Conservation (phyloP, 2,888 invertebrate species). For the Nomada ruficornis region DNA sequence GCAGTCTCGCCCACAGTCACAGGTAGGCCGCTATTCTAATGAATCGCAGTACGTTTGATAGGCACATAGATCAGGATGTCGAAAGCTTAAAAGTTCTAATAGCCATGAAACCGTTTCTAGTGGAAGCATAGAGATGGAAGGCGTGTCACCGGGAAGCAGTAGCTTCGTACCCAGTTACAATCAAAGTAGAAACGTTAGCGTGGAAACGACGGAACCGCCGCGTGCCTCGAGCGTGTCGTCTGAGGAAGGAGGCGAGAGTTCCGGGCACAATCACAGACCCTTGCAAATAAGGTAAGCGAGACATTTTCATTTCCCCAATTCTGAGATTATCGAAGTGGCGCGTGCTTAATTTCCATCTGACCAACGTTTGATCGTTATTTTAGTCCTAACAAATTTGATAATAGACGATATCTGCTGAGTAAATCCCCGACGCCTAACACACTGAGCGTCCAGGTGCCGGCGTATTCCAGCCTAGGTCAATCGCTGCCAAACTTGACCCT, state of each 20-base stretch:
- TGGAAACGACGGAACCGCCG: constrained; percentile 84
- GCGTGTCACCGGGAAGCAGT: constrained; percentile 82
- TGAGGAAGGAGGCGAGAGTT: constrained; percentile 81
- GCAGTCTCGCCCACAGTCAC: constrained; percentile 91
- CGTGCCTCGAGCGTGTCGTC: constrained; percentile 84
- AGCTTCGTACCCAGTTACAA: constrained; percentile 82
- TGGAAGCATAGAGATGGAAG: constrained; percentile 83
- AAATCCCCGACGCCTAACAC: constrained; percentile 89
- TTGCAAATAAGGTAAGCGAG: constrained; percentile 78
- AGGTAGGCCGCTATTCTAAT: constrained; percentile 82
- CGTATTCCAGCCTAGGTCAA: constrained; percentile 89
- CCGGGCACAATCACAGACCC: constrained; percentile 80
- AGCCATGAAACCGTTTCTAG: constrained; percentile 59
- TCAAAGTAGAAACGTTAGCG: constrained; percentile 82
- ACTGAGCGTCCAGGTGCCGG: constrained; percentile 89
- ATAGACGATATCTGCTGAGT: constrained; percentile 82
- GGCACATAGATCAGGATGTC: too few species aligned
- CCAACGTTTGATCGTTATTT: constrained; percentile 42
- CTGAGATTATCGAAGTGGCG: not conserved
- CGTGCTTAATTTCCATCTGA: constrained; percentile 33
- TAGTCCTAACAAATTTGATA: constrained; percentile 63
- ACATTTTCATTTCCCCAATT: too few species aligned
- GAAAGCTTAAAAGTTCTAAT: not conserved
- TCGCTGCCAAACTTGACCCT: constrained; percentile 91
- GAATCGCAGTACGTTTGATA: not conserved